A percentile compares a stretch with the other conserved stretches of the same genome.
phyloP scores from a whole-genome alignment of 2,888 invertebrate genomes.

The Candidula unifasciata region DNA sequence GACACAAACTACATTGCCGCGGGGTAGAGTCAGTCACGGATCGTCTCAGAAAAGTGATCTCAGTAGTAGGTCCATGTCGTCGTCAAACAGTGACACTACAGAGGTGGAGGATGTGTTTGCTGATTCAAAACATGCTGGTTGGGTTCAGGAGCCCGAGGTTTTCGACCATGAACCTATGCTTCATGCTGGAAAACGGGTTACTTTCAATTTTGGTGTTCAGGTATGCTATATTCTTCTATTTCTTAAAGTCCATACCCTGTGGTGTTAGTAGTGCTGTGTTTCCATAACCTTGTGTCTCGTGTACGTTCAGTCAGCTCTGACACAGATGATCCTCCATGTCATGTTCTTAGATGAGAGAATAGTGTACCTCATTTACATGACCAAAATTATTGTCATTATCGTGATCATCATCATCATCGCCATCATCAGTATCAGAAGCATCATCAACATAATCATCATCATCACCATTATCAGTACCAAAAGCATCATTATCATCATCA shows the following conservation, averaged over 20 bases:
- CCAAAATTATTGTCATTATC: no score
- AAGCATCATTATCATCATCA: no score
- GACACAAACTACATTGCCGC: not conserved
- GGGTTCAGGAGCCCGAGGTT: not conserved
- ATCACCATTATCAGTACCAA: no score
- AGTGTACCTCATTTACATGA: no score
- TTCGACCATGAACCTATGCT: not conserved
- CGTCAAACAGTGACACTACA: not conserved
- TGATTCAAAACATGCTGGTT: not conserved
- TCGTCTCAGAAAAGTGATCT: slow-evolving; percentile 17
- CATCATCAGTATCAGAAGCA: not conserved
- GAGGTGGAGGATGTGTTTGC: slow-evolving; percentile 4
- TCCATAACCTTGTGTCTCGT: no score
- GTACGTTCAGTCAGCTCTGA: no score
- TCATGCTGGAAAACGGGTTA: not conserved
- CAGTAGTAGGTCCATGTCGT: not conserved
- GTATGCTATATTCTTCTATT: not conserved
- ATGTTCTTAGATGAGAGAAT: no score
- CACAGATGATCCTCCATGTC: no score
- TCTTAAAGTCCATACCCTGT: no score
- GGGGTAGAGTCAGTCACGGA: not conserved
- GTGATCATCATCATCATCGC: not conserved
- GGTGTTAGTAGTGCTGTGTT: no score
- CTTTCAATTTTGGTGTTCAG: slow-evolving; percentile 22
- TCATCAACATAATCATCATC: no score